A percentile compares a stretch with the other conserved stretches of the same genome.
These are phyloP conservation scores for Dendrolimus punctatus DNA, from an alignment of 1,140 invertebrate species.

Conservation along the genomic window DNA sequence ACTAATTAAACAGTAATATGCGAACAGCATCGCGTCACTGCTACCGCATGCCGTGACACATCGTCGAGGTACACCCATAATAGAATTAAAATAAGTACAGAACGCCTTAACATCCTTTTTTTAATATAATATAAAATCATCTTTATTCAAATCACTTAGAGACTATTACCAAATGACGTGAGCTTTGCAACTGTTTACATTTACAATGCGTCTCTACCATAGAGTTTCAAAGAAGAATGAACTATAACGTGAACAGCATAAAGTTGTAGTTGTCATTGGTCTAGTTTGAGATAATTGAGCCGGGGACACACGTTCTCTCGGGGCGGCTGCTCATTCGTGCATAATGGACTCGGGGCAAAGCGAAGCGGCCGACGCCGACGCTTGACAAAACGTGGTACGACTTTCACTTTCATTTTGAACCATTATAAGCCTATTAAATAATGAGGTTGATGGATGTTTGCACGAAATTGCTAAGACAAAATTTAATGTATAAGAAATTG, in stretches of 20 bases:
- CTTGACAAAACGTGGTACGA: conserved; percentile 63
- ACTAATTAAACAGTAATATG: conserved; percentile 44
- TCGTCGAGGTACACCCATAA: conserved; percentile 60
- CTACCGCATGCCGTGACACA: conserved; percentile 45
- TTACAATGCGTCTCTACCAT: conserved; percentile 26
- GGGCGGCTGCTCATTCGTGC: conserved; percentile 68
- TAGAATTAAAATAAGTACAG: conserved; percentile 37
- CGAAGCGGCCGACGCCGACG: conserved; percentile 54
- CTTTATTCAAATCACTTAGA: conserved; percentile 18
- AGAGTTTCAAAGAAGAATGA: conserved; percentile 19
- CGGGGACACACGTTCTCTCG: conserved; percentile 63
- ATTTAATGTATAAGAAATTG: too few species aligned
- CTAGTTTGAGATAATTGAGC: conserved; percentile 49
- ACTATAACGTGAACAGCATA: conserved; percentile 20
- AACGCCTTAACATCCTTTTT: conserved; percentile 24
- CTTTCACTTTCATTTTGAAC: conserved; percentile 64
- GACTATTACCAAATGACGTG: conserved; percentile 17
- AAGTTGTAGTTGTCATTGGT: conserved; percentile 21
- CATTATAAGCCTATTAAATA: conserved; percentile 33
- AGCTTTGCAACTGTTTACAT: conserved; percentile 26
- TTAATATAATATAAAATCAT: conserved; percentile 10
- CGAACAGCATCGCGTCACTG: conserved; percentile 49
- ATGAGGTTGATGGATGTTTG: conserved; percentile 14
- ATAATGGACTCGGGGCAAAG: conserved; percentile 65
- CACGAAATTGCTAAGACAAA: too few species aligned